Base-by-base conservation (phyloP, 2,888 invertebrate genomes). In the Netelia fuscicornis region DNA sequence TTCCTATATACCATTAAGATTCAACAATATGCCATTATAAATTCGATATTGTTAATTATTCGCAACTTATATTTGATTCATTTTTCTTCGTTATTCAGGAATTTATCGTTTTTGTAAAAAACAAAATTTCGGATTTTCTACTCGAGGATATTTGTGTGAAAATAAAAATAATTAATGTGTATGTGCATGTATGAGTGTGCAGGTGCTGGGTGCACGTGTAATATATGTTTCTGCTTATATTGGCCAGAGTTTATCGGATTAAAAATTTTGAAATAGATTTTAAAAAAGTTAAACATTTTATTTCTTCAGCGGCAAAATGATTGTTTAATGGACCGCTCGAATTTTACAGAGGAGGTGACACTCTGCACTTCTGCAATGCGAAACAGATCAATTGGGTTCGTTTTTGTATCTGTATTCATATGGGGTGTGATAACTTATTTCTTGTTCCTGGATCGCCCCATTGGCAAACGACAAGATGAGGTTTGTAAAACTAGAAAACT, bases 381-480 rank as follows among this genome's bases (percentile, higher is more conserved):
- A 90, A 93, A 93, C 89, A 92, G 90, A 91, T 92, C 92, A 86
- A 90, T 92, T 88, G 89, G 90, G 89, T 90, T 93, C 89, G 89
- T 93, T 88, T 92, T 93, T 86, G 87, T 94, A 89, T 94, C 94
- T 88, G 92, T 95, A 89, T 93, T 95, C 90, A 92, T 95, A 92
- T 95, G 95, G 95, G 94, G 94, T 90, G 94, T 94, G 78, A 93
- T 95, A 87, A 94, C 95, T 83, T 95, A 95, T 90, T 94, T 95
- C 90, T 93, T 95, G 83, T 94, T 95, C 89, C 92, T 94, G 81
- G 94, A 94, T 89, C 93, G 94, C 87, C 94, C 95, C 60, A 91
- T 93, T 68, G 93, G 92, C 88, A 92, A 91, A 86, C 93, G 91
- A 83, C 88, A 89, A 67, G 89, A 90, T 74, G 90, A 91, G 89